These are phyloP conservation scores for Agrochola litura DNA, from an alignment of 2,888 invertebrate species.

Conservation along the genomic window DNA sequence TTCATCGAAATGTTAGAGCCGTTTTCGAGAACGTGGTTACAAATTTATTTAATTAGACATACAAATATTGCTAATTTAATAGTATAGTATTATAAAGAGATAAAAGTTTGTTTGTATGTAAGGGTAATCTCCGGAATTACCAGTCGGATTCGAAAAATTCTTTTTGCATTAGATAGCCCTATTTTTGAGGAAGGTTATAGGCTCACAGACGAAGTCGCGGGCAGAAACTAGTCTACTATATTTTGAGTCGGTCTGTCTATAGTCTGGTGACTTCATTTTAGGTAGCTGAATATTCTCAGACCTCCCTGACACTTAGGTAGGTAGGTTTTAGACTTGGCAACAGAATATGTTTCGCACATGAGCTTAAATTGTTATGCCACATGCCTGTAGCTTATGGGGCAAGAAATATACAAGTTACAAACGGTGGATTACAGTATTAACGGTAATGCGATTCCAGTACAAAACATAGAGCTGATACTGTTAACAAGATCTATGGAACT, in stretches of 20 bases:
- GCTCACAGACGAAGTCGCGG: too few relatives aligned
- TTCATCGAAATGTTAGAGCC: too few relatives aligned
- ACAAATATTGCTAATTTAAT: too few relatives aligned
- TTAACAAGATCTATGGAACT: background rate
- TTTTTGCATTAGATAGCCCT: too few relatives aligned
- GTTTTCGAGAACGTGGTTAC: too few relatives aligned
- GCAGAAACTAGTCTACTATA: background rate
- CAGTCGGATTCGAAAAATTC: too few relatives aligned
- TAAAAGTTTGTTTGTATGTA: too few relatives aligned
- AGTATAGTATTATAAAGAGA: too few relatives aligned
- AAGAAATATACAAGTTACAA: background rate
- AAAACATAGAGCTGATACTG: background rate
- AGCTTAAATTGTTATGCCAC: background rate
- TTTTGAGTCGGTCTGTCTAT: background rate
- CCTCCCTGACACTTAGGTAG: background rate
- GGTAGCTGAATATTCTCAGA: background rate
- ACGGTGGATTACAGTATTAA: background rate
- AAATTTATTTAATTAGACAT: too few relatives aligned
- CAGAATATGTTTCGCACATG: constrained; percentile 2
- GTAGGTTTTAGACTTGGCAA: constrained; percentile 17
- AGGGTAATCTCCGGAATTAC: too few relatives aligned
- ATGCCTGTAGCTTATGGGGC: background rate
- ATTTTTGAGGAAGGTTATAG: too few relatives aligned
- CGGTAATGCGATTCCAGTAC: background rate
- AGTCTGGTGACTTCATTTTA: background rate